Conservation (phyloP, 2,797 vertebrate genomes). For the Cottoperca gobio region DNA sequence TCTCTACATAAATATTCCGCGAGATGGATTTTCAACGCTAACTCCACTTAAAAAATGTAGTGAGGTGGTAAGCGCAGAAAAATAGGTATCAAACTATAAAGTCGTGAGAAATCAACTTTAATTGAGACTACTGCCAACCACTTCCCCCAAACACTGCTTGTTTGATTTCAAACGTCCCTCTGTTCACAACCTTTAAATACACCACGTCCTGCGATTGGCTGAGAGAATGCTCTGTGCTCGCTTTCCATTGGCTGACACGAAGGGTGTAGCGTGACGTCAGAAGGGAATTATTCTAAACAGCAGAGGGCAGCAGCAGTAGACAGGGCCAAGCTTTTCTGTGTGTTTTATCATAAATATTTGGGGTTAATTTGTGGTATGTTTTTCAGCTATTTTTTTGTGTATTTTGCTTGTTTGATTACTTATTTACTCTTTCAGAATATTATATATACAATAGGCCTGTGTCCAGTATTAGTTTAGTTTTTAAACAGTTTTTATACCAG, state of each 20-base stretch:
- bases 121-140: accelerated
- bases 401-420: too few species aligned
- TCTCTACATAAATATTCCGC: not conserved
- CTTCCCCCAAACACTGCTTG: not conserved
- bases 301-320: conserved; percentile 33
- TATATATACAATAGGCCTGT: too few species aligned
- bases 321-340: too few species aligned
- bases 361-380: too few species aligned
- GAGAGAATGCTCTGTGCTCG: not conserved
- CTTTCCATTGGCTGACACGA: conserved; percentile 68
- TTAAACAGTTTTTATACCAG: too few species aligned
- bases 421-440: too few species aligned
- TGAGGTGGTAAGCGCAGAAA: accelerated
- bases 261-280: not conserved
- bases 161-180: conserved; percentile 84
- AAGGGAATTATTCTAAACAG: conserved; percentile 14
- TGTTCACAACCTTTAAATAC: conserved; percentile 78
- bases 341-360: too few species aligned
- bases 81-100: accelerated
- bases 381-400: too few species aligned
- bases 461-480: too few species aligned
- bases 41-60: not conserved
- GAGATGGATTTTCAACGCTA: accelerated
- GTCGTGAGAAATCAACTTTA: accelerated
- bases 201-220: conserved; percentile 69